Percentiles rank a stretch among this genome's conserved stretches.
phyloP scores from a whole-genome alignment of 2,113 vertebrate species.

The Trogon surrucura region DNA sequence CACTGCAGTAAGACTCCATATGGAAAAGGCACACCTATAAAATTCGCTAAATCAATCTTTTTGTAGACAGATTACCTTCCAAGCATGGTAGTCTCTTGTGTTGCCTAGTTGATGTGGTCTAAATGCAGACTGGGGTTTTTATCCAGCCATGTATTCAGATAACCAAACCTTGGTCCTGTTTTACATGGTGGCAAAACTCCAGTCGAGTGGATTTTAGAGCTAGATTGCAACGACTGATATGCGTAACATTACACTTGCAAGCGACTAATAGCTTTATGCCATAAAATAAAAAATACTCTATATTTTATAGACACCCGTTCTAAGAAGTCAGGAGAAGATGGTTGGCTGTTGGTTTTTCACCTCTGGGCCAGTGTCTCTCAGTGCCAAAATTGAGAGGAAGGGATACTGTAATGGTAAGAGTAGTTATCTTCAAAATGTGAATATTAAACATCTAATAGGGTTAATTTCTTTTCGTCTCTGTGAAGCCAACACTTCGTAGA shows the following conservation, averaged over 20 bases:
- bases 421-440: neutral
- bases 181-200: neutral
- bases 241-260: neutral
- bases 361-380: conserved; percentile 84
- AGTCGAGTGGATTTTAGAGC: neutral
- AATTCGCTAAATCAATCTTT: neutral
- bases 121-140: neutral
- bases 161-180: neutral
- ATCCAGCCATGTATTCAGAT: neutral
- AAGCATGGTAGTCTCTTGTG: neutral
- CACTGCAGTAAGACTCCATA: neutral
- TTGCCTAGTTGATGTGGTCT: neutral
- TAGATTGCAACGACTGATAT: neutral
- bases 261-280: neutral
- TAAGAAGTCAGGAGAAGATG: conserved; percentile 84
- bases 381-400: conserved; percentile 84
- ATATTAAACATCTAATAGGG: neutral
- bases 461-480: neutral
- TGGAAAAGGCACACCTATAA: neutral
- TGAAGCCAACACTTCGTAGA: neutral
- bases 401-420: conserved; percentile 87
- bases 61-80: neutral
- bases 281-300: conserved; percentile 32
- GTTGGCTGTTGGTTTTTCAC: conserved; percentile 86
- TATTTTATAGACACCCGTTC: conserved; percentile 78